Evolutionary conservation across 2,797 vertebrate species (phyloP).

Genomic region (Thamnophis elegans): DNA sequence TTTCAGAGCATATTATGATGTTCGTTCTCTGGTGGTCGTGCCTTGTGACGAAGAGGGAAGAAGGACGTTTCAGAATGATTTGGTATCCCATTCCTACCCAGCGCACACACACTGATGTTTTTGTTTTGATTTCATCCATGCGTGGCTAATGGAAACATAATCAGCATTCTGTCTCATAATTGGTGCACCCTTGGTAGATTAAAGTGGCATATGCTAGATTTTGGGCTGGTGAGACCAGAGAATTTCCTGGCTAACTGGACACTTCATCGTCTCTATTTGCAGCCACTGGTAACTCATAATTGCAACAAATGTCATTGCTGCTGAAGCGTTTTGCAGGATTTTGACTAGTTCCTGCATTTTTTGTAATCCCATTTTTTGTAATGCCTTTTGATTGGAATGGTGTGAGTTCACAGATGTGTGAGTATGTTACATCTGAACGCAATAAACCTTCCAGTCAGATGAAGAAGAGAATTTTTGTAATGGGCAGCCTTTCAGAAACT

Average conservation of each 20-base stretch:
- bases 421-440: constrained; percentile 11
- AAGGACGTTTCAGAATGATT: too few species aligned
- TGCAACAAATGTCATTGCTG: constrained; percentile 5
- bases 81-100: not conserved
- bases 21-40: not conserved
- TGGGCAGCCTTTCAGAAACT: constrained; percentile 22
- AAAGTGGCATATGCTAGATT: not conserved
- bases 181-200: not conserved
- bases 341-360: not conserved
- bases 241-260: not conserved
- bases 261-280: not conserved
- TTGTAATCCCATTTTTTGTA: not conserved
- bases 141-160: not conserved
- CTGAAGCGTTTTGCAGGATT: not conserved
- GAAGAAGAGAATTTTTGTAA: not conserved
- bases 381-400: constrained; percentile 9
- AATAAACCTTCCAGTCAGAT: constrained; percentile 23
- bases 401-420: constrained; percentile 24
- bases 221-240: not conserved
- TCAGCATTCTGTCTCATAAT: not conserved
- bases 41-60: not conserved
- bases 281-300: not conserved
- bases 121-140: not conserved
- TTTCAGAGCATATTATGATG: not conserved
- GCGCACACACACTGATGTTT: not conserved